phyloP scores from a whole-genome alignment of 2,888 invertebrate genomes.

The Syrista parreyssii region DNA sequence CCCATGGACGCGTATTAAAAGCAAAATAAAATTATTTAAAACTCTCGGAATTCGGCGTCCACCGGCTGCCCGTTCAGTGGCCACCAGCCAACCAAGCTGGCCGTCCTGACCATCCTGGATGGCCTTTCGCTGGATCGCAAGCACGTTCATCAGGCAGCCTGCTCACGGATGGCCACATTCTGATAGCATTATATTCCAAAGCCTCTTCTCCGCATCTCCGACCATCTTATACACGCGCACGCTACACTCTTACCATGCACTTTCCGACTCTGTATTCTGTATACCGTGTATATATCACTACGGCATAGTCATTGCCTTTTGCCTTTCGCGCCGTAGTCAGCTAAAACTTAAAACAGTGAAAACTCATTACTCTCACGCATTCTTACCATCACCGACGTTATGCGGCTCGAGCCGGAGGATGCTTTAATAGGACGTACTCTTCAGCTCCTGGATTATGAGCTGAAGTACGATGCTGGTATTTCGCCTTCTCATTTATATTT shows the following conservation, averaged over 20 bases:
- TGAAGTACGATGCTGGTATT: neutral
- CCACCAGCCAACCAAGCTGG: conserved; percentile 36
- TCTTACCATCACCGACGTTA: neutral
- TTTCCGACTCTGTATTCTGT: neutral
- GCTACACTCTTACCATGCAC: neutral
- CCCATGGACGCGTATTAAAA: conserved; percentile 53
- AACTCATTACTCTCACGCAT: conserved; percentile 5
- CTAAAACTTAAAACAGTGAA: conserved; percentile 3
- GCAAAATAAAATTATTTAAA: conserved; percentile 59
- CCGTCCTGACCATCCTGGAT: conserved; percentile 21
- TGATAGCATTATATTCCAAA: conserved; percentile 49
- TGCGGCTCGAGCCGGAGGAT: neutral
- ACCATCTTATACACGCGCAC: neutral
- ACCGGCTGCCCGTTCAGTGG: conserved; percentile 40
- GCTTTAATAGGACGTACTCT: neutral
- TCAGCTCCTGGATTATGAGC: neutral
- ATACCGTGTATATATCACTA: neutral
- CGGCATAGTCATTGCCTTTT: neutral
- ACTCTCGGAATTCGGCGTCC: conserved; percentile 49
- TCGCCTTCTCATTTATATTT: neutral
- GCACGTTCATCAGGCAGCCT: conserved; percentile 14
- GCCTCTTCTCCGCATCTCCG: neutral
- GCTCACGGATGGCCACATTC: conserved; percentile 46
- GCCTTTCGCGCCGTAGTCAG: neutral
- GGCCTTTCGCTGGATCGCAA: conserved; percentile 3